Evolutionary conservation across 2,888 invertebrate genomes (phyloP).

Genomic region (Opisthograptis luteolata): DNA sequence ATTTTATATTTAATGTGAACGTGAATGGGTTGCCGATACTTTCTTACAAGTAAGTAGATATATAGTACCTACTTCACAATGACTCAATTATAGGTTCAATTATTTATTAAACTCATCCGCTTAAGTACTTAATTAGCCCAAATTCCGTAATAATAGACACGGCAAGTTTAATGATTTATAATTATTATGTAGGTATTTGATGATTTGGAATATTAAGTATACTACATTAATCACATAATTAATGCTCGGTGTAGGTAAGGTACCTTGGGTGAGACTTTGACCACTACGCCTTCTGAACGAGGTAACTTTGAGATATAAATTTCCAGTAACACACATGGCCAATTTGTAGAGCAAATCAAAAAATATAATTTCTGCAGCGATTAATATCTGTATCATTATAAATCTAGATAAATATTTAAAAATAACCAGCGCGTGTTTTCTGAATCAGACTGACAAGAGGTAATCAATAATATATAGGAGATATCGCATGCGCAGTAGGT

Average conservation of each 20-base stretch:
- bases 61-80: background rate
- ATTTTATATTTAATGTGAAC: too few relatives aligned
- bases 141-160: too few relatives aligned
- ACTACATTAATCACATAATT: too few relatives aligned
- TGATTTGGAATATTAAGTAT: too few relatives aligned
- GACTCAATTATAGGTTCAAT: too few relatives aligned
- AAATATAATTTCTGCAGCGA: constrained; percentile 5
- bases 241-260: too few relatives aligned
- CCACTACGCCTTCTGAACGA: background rate
- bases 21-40: too few relatives aligned
- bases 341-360: constrained; percentile 3
- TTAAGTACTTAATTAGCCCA: too few relatives aligned
- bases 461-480: background rate
- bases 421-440: background rate
- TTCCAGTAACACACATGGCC: background rate
- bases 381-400: constrained; percentile 7
- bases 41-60: background rate
- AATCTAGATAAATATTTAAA: background rate
- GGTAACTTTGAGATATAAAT: background rate
- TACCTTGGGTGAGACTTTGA: too few relatives aligned
- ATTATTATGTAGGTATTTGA: too few relatives aligned
- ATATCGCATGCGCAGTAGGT: constrained; percentile 5
- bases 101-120: too few relatives aligned
- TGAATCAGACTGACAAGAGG: constrained; percentile 7
- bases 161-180: too few relatives aligned